phyloP scores from a whole-genome alignment of 1,140 invertebrate species.

The Armadillidium nasatum region DNA sequence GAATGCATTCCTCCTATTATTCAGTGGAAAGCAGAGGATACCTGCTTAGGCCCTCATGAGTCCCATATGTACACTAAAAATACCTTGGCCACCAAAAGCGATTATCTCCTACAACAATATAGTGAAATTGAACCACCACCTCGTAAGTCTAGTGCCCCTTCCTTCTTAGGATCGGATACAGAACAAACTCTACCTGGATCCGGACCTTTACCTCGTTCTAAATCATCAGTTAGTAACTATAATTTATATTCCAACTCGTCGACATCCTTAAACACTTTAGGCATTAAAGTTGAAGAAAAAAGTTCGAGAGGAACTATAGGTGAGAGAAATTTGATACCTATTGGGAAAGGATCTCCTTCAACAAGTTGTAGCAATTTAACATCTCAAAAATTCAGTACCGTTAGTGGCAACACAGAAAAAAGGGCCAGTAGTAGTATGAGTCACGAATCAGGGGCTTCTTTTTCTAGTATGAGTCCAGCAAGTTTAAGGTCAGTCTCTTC shows the following conservation, averaged over 20 bases:
- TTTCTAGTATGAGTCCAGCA: constrained; percentile 38
- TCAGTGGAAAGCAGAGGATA: not conserved
- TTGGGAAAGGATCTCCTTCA: constrained; percentile 17
- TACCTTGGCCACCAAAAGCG: constrained; percentile 40
- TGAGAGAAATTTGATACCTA: not conserved
- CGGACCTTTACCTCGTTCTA: constrained; percentile 26
- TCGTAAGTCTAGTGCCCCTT: constrained; percentile 42
- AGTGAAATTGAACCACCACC: constrained; percentile 37
- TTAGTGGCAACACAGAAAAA: constrained; percentile 31
- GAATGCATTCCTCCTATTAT: not conserved
- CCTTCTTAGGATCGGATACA: constrained; percentile 25
- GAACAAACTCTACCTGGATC: no score
- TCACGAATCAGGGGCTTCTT: constrained; percentile 43
- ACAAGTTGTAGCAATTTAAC: constrained; percentile 36
- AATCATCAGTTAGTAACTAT: constrained; percentile 35
- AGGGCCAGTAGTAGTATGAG: constrained; percentile 41
- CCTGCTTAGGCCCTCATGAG: not conserved
- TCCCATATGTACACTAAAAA: constrained; percentile 42
- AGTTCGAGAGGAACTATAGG: constrained; percentile 8
- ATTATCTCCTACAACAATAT: constrained; percentile 40
- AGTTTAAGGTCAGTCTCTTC: constrained; percentile 40
- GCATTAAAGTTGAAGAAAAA: constrained; percentile 33
- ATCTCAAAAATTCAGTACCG: constrained; percentile 29
- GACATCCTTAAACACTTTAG: constrained; percentile 32
- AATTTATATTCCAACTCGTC: constrained; percentile 32